These are phyloP conservation scores for Aix galericulata DNA, from an alignment of 2,113 vertebrate genomes.

Conservation along the genomic window DNA sequence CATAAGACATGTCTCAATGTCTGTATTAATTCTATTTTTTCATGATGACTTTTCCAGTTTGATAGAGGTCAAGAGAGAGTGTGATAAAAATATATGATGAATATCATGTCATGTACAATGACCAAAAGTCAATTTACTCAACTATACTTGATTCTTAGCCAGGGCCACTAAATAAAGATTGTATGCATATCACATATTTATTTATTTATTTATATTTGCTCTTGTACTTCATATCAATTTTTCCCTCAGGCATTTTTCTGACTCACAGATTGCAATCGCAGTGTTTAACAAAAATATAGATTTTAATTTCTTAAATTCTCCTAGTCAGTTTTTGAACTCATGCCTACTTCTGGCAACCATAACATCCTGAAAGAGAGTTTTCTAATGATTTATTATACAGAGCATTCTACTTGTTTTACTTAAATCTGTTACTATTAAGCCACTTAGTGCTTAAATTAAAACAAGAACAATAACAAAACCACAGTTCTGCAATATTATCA, in stretches of 20 bases:
- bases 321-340: neutral
- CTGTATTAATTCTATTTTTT: neutral
- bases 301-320: neutral
- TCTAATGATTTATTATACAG: neutral
- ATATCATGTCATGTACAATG: neutral
- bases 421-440: neutral
- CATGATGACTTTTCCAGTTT: neutral
- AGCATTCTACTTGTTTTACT: neutral
- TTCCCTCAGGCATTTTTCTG: fast-evolving
- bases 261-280: neutral
- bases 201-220: neutral
- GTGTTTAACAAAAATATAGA: neutral
- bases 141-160: neutral
- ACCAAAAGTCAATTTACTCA: neutral
- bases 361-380: neutral
- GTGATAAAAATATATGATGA: neutral
- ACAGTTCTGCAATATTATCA: too few species aligned
- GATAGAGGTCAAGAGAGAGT: neutral
- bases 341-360: neutral
- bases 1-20: too few species aligned
- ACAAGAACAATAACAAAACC: too few species aligned
- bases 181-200: neutral
- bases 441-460: neutral
- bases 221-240: neutral
- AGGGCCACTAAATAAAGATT: neutral